Evolutionary conservation across 2,797 vertebrate species (phyloP).

Genomic region (Myotis vivesi): DNA sequence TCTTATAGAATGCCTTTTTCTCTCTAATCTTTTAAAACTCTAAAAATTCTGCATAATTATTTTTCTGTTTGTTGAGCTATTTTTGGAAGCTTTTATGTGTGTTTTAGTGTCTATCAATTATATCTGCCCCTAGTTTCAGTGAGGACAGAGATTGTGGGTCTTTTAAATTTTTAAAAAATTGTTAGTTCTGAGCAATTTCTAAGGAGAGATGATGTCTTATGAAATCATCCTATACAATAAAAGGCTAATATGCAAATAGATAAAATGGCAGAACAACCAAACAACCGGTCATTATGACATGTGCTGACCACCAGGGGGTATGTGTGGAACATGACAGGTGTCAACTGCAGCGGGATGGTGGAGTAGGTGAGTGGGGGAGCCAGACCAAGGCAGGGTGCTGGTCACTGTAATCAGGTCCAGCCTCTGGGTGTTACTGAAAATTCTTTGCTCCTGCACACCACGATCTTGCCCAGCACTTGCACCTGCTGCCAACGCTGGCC

Average conservation of each 20-base stretch:
- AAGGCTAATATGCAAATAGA: too few relatives aligned
- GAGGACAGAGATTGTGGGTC: background rate
- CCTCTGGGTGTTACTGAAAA: too few relatives aligned
- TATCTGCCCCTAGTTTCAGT: background rate
- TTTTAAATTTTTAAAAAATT: background rate
- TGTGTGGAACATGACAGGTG: too few relatives aligned
- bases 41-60: background rate
- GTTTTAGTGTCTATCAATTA: background rate
- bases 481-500: too few relatives aligned
- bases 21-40: background rate
- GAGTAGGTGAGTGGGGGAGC: too few relatives aligned
- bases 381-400: too few relatives aligned
- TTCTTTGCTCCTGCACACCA: accelerated
- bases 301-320: too few relatives aligned
- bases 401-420: too few relatives aligned
- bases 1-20: conserved; percentile 15
- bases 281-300: too few relatives aligned
- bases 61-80: background rate
- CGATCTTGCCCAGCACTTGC: too few relatives aligned
- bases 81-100: background rate
- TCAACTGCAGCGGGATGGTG: too few relatives aligned
- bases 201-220: background rate
- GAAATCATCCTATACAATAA: background rate
- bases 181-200: conserved; percentile 30
- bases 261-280: too few relatives aligned